Percentiles rank a stretch among this genome's conserved stretches.
Evolutionary conservation across 2,888 invertebrate species (phyloP).

Genomic region (Clusia tigrina): DNA sequence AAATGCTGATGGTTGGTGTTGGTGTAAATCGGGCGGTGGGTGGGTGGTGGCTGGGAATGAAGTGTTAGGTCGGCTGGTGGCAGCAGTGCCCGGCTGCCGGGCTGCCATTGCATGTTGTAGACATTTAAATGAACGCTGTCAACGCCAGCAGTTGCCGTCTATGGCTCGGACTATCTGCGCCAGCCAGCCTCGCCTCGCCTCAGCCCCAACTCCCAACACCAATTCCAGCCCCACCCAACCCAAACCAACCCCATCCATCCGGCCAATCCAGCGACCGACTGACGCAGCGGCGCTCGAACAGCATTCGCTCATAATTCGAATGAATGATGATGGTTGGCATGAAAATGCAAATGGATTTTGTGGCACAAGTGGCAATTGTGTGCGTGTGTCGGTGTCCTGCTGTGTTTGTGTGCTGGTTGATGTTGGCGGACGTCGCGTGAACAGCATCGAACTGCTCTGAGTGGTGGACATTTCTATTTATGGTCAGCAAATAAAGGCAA

Average conservation of each 20-base stretch:
- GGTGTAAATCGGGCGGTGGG: not conserved
- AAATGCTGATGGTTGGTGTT: constrained; percentile 16
- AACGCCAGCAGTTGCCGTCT: constrained; percentile 34
- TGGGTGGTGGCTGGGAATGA: constrained; percentile 1
- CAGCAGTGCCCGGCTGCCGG: not conserved
- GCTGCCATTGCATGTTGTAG: constrained; percentile 23
- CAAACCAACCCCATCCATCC: constrained; percentile 25
- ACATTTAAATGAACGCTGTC: constrained; percentile 36
- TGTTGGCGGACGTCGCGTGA: no score
- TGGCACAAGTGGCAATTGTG: constrained; percentile 14
- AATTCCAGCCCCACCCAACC: not conserved
- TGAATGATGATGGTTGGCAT: constrained; percentile 38
- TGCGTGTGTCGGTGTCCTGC: not conserved
- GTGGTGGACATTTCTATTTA: constrained; percentile 36
- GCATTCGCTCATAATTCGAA: constrained; percentile 31
- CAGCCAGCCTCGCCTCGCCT: not conserved
- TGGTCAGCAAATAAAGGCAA: constrained; percentile 27
- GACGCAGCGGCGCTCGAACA: not conserved
- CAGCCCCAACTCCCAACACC: no score
- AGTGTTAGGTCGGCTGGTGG: not conserved
- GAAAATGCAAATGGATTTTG: constrained; percentile 39
- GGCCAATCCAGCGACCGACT: no score
- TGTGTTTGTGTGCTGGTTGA: not conserved
- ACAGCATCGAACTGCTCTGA: constrained; percentile 3
- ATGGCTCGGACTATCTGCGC: not conserved